Evolutionary conservation across 2,797 vertebrate genomes (phyloP), one percentile per base, ranked within the genome.

Genomic region (Dendrocincla fuliginosa): DNA sequence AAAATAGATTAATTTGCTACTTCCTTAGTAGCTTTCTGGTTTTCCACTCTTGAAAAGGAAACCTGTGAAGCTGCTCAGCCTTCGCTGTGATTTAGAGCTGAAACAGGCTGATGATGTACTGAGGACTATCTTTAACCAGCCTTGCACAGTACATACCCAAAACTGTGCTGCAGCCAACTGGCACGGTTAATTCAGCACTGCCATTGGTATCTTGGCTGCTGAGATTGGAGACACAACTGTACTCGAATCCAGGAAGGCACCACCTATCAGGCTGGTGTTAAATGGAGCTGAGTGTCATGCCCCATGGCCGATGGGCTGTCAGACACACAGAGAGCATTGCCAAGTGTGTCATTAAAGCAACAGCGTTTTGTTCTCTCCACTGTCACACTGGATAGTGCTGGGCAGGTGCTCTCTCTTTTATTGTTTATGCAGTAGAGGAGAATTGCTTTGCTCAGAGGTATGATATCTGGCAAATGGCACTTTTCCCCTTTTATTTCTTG

Each of bases 1-100:
- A 76, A 69, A 11, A 42, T 6, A 63, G 55, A 85, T 94, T 52
- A 89, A 87, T 85, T 91, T 0, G 1, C 33, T 41, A 39, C 46
- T 77, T 35, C 65, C 89, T 71, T 84, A 80, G 78, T 88, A 68
- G 57, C 81, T 76, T 83, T 86, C 65, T 93, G 57, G 84, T 85
- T 94, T 97, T 73, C 83, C 71, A 55, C 76, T 94, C 78, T 92
- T 85, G 90, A 74, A 30, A 94, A 87, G 86, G 64, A 93, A 93
- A 87, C 67, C 64, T 65, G 60, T 80, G 89, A 69, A 68, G 85
- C 71, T 42, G 75, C 89, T 68, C 57, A 93, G 87, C 77, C 70
- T 67, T 90, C n/a, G 1, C 33, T 39, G 56, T 59, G 95, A 76
- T 89, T 93, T 79, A 50, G 84, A 78, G 90, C 90, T 75, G 79